Conservation (phyloP, 2,113 vertebrate genomes). For the cattle (Bos taurus) region ARS-UCD2.0 NC_037345.1:56005501-56006000, state of each 20-base stretch:
- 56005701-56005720: background rate
- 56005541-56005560: conserved; percentile 41
- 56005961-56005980: background rate
- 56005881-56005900: background rate
- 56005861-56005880: background rate
- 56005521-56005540: conserved; percentile 38
- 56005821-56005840: background rate
- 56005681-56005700: background rate
- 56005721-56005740: background rate
- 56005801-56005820: background rate
- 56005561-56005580: conserved; percentile 4
- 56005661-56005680: conserved; percentile 30
- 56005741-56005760: background rate
- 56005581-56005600: conserved; percentile 60
- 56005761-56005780: background rate
- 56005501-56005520: conserved; percentile 53
- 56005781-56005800: background rate
- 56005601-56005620: conserved; percentile 65
- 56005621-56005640: conserved; percentile 25
- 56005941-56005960: background rate
- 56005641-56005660: conserved; percentile 57
- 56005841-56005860: background rate
- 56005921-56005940: background rate
- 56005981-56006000: background rate
- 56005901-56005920: background rate